These are phyloP conservation scores for Melanogrammus aeglefinus DNA, from an alignment of 2,797 vertebrate genomes.

Conservation along the genomic window DNA sequence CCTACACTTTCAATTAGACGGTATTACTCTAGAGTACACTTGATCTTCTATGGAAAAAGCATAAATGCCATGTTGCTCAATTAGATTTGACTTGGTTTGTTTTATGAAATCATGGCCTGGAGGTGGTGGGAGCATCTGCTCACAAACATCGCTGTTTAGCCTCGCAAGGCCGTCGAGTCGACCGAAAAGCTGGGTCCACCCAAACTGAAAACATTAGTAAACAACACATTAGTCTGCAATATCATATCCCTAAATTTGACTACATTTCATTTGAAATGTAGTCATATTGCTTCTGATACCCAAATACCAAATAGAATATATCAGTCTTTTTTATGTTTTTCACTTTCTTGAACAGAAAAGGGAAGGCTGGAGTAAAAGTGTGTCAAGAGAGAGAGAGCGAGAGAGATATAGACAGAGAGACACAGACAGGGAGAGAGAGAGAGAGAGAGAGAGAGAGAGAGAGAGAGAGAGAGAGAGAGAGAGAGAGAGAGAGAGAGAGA, in stretches of 20 bases:
- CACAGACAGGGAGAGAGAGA: too few relatives aligned
- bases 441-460: too few relatives aligned
- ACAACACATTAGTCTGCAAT: not conserved
- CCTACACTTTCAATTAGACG: slow-evolving; percentile 52
- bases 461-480: too few relatives aligned
- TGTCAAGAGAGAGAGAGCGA: too few relatives aligned
- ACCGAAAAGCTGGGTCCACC: slow-evolving; percentile 39
- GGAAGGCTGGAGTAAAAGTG: not conserved
- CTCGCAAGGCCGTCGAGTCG: slow-evolving; percentile 8
- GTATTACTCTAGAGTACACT: slow-evolving; percentile 47
- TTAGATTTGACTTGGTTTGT: slow-evolving; percentile 55
- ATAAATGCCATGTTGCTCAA: slow-evolving; percentile 37
- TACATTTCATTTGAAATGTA: not conserved
- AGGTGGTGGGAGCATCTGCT: slow-evolving; percentile 35
- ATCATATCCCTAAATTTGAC: too few relatives aligned
- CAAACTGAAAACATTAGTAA: slow-evolving; percentile 9
- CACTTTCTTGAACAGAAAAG: not conserved
- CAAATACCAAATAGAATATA: not conserved
- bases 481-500: too few relatives aligned
- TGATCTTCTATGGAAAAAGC: slow-evolving; percentile 49
- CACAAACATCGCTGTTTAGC: slow-evolving; percentile 22
- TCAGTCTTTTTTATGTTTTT: not conserved
- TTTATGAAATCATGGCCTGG: slow-evolving; percentile 55
- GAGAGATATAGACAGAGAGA: too few relatives aligned
- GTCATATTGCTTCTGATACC: slow-evolving; percentile 4